A percentile compares a stretch with the other conserved stretches of the same genome.
These are phyloP conservation scores for Caenorhabditis doughertyi DNA, from an alignment of 2,888 invertebrate genomes.

Conservation along the genomic window DNA sequence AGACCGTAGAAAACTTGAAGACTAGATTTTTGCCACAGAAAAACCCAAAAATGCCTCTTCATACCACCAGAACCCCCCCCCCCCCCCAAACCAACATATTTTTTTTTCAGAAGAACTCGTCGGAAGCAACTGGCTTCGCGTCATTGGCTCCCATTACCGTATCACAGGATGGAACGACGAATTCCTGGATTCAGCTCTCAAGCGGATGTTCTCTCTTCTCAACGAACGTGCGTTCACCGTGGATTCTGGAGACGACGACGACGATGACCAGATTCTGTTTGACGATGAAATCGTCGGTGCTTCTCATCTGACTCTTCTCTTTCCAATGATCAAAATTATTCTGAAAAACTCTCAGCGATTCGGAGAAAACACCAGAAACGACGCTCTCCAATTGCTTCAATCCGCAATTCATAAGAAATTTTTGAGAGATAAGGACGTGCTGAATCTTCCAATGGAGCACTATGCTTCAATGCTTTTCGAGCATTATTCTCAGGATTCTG, in stretches of 20 bases:
- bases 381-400: constrained; percentile 65
- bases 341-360: constrained; percentile 48
- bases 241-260: constrained; percentile 74
- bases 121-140: constrained; percentile 75
- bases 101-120: constrained; percentile 74
- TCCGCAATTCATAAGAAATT: constrained; percentile 68
- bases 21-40: too few relatives aligned
- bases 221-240: constrained; percentile 73
- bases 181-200: constrained; percentile 71
- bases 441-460: constrained; percentile 71
- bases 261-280: constrained; percentile 51
- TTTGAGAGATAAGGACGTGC: constrained; percentile 68
- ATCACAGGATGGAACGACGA: constrained; percentile 73
- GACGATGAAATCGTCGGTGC: constrained; percentile 74
- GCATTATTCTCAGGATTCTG: constrained; percentile 48
- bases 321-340: constrained; percentile 67
- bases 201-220: constrained; percentile 73
- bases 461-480: constrained; percentile 69
- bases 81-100: neutral
- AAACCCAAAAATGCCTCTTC: too few relatives aligned
- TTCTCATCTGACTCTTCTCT: constrained; percentile 70
- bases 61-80: too few relatives aligned
- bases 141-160: constrained; percentile 71
- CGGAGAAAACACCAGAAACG: constrained; percentile 39
- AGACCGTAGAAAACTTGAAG: too few relatives aligned